Conservation (phyloP, 2,113 vertebrate species). For the Emberiza fucata region DNA sequence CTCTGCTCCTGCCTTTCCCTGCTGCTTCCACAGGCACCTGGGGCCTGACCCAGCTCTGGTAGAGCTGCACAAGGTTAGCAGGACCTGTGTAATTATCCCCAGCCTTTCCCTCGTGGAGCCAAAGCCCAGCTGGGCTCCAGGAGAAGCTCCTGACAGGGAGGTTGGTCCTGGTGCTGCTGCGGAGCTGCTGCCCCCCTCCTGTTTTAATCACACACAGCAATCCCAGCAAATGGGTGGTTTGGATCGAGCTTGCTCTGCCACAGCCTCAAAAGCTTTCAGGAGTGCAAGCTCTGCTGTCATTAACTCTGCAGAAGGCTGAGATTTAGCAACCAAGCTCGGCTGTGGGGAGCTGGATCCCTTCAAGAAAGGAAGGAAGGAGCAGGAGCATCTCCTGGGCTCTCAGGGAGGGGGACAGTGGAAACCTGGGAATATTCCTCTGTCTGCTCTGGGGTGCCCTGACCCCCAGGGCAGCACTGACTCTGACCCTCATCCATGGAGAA, state of each 20-base stretch:
- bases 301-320: not conserved
- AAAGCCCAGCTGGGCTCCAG: not conserved
- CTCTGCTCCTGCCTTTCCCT: not conserved
- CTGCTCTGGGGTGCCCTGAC: too few species aligned
- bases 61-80: not conserved
- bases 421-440: too few species aligned
- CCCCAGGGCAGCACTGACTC: too few species aligned
- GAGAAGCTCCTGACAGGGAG: not conserved
- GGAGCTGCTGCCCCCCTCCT: not conserved
- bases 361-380: not conserved
- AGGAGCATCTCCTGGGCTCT: not conserved
- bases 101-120: not conserved
- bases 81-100: not conserved
- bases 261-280: not conserved
- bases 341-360: not conserved
- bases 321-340: not conserved
- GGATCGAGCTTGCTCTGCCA: not conserved
- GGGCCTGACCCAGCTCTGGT: not conserved
- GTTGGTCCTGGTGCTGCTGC: not conserved
- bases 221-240: not conserved
- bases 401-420: not conserved
- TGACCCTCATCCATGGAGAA: too few species aligned
- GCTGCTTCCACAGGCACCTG: not conserved
- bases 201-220: not conserved
- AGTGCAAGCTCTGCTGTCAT: not conserved